A percentile compares a stretch with the other conserved stretches of the same genome.
phyloP scores from a whole-genome alignment of 2,888 invertebrate species.

The Tinea trinotella region DNA sequence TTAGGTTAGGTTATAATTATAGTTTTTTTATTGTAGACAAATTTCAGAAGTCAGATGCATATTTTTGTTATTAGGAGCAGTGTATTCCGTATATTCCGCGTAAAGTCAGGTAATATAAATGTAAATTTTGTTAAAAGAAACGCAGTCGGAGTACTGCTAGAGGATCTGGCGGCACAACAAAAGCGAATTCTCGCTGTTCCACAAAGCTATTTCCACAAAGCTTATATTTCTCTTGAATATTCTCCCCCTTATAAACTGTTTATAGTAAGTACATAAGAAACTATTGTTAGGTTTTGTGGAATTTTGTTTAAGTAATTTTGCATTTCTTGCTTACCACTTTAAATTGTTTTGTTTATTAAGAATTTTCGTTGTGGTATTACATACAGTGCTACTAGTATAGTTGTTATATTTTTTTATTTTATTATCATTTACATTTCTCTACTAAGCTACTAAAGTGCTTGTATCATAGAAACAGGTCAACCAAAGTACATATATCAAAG shows the following conservation, averaged over 20 bases:
- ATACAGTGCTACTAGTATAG: too few species aligned
- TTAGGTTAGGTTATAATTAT: too few species aligned
- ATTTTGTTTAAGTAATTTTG: too few species aligned
- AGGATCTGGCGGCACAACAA: conserved; percentile 6
- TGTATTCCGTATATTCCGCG: conserved; percentile 27
- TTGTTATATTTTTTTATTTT: too few species aligned
- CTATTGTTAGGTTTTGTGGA: background rate
- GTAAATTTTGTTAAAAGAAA: conserved; percentile 44
- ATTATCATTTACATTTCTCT: too few species aligned
- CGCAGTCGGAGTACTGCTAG: conserved; percentile 24
- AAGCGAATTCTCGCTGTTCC: background rate
- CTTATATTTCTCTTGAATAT: background rate
- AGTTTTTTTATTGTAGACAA: too few species aligned
- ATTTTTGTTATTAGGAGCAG: conserved; percentile 31
- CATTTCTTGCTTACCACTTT: too few species aligned
- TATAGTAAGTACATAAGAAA: background rate
- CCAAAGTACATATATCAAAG: too few species aligned
- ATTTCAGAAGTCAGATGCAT: conserved; percentile 22
- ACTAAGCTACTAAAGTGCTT: too few species aligned
- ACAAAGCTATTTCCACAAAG: background rate
- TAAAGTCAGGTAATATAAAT: conserved; percentile 50
- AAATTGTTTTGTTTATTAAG: too few species aligned
- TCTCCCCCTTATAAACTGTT: background rate
- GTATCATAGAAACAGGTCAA: too few species aligned
- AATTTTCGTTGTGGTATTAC: too few species aligned